These are phyloP conservation scores for Caracal caracal DNA, from an alignment of 2,113 vertebrate genomes.

Conservation along the genomic window DNA sequence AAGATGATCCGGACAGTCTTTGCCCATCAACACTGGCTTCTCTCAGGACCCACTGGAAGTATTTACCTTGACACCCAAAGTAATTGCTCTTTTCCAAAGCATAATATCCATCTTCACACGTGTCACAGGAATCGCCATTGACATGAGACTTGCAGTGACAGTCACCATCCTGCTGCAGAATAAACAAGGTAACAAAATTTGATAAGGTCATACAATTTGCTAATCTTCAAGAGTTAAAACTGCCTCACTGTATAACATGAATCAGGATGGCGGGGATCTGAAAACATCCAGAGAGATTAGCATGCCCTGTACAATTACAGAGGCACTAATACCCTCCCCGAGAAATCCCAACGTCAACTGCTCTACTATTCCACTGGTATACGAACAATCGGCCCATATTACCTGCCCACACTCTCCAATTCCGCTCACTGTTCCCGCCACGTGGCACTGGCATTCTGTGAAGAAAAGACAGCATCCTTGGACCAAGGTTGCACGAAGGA, in stretches of 20 bases:
- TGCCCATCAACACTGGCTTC: not conserved
- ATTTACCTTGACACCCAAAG: constrained; percentile 94
- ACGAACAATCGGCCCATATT: constrained; percentile 30
- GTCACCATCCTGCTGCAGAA: constrained; percentile 88
- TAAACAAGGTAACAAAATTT: not conserved
- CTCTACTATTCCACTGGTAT: fast-evolving
- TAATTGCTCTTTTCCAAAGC: constrained; percentile 90
- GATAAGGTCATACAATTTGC: not conserved
- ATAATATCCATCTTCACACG: constrained; percentile 92
- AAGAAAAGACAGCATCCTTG: constrained; percentile 23
- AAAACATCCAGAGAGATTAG: not conserved
- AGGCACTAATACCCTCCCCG: not conserved
- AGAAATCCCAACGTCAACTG: not conserved
- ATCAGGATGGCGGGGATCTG: not conserved
- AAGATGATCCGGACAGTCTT: not conserved
- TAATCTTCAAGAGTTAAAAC: not conserved
- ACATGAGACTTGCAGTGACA: constrained; percentile 93
- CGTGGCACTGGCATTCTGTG: constrained; percentile 92
- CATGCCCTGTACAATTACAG: no score
- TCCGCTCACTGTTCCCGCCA: constrained; percentile 92
- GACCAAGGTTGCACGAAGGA: not conserved
- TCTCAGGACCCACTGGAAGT: not conserved
- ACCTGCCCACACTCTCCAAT: constrained; percentile 94
- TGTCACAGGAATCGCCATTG: constrained; percentile 88
- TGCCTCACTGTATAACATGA: not conserved